Evolutionary conservation across 2,888 invertebrate genomes (phyloP), one percentile per base, ranked within the genome.

Genomic region (Chrysolina americana): DNA sequence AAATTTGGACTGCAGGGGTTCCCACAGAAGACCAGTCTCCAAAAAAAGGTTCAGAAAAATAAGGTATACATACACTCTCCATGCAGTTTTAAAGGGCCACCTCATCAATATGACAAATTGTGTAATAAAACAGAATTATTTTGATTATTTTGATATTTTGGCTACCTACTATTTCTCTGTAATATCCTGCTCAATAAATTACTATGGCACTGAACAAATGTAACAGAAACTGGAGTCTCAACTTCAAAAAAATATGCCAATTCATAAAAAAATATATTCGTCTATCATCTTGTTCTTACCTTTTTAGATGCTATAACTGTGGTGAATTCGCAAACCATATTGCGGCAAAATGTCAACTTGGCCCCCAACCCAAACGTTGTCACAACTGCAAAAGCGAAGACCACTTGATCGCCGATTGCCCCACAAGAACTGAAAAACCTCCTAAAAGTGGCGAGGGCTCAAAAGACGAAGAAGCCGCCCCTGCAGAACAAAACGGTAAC

Each of bases 241-340:
- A n/a, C n/a, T n/a, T n/a, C n/a, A n/a, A n/a, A n/a, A n/a, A n/a
- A n/a, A n/a, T n/a, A n/a, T n/a, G n/a, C n/a, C n/a, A n/a, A n/a
- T n/a, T n/a, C n/a, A n/a, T n/a, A n/a, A n/a, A n/a, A n/a, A n/a
- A n/a, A n/a, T 28, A 28, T 28, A 28, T 28, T 36, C 8, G 4
- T 36, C 36, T 36, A 36, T 6, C 17, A 48, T 10, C 8, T 48
- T 17, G 9, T 17, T 48, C 2, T 17, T 10, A 8, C 2, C 2
- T 11, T 81, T 83, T 64, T 87, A 95, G 96, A 86, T 97, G 97
- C 89, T 97, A 96, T 88, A 97, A 97, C 87, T 97, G 97, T 85
- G 96, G 97, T 5, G 95, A 96, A 88, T 96, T 96, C 86, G 95
- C 96, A 65, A 96, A 96, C 88, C 97, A 97, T 89, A 94, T 97